A percentile compares a stretch with the other conserved stretches of the same genome.
Conservation (phyloP, 2,113 vertebrate species). For the Prunella himalayana region DNA sequence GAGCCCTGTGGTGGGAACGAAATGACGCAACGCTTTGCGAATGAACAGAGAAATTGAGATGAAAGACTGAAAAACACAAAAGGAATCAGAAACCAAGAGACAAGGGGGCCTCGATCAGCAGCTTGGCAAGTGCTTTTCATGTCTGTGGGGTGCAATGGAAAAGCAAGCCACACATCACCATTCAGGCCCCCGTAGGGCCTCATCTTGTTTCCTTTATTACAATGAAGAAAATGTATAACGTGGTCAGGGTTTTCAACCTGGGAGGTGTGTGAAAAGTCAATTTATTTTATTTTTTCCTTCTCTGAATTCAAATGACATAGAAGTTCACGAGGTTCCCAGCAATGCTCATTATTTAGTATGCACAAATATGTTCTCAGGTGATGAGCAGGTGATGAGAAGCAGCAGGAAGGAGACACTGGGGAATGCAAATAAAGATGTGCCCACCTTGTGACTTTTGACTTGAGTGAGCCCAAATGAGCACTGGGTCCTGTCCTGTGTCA, state of each 20-base stretch:
- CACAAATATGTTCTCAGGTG: conserved; percentile 8
- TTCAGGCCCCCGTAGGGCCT: background rate
- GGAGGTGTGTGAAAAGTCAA: background rate
- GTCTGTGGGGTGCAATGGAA: background rate
- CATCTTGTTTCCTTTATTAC: background rate
- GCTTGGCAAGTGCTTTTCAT: background rate
- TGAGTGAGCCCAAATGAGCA: background rate
- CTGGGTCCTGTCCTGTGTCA: background rate
- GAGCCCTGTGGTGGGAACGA: accelerated
- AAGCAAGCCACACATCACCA: background rate
- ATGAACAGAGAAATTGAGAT: background rate
- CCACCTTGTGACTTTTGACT: background rate
- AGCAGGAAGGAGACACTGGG: conserved; percentile 16
- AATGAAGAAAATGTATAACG: background rate
- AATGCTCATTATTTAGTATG: background rate
- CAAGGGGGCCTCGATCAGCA: background rate
- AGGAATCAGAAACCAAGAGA: background rate
- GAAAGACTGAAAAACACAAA: background rate
- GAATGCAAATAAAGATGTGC: conserved; percentile 24
- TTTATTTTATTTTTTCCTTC: background rate
- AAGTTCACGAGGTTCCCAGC: conserved; percentile 7
- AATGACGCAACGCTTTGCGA: background rate
- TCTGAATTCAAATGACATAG: conserved; percentile 13
- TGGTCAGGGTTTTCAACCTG: background rate
- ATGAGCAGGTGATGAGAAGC: background rate